phyloP scores from a whole-genome alignment of 2,797 vertebrate species.

The Oryzias dopingdopingensis region DNA sequence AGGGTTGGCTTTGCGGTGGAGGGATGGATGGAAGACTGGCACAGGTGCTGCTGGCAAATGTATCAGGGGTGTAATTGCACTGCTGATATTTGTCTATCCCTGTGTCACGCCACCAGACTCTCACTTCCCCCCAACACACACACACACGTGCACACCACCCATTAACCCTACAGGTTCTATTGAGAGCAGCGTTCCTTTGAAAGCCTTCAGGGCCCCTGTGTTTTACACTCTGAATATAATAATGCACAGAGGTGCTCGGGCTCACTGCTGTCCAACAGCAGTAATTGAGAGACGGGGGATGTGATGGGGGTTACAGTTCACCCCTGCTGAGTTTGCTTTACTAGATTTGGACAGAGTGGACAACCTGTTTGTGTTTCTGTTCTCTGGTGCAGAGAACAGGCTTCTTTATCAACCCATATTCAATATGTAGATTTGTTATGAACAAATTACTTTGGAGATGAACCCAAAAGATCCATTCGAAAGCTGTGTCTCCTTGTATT shows the following conservation, averaged over 20 bases:
- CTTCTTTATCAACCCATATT: background rate
- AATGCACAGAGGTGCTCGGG: conserved; percentile 71
- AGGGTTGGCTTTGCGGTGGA: conserved; percentile 59
- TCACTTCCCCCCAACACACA: conserved; percentile 48
- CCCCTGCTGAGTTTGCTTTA: conserved; percentile 49
- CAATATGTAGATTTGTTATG: no score
- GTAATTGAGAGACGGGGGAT: conserved; percentile 77
- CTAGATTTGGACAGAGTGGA: conserved; percentile 44
- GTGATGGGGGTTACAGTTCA: conserved; percentile 56
- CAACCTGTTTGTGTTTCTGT: conserved; percentile 15
- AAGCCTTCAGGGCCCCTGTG: conserved; percentile 73
- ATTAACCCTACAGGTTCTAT: conserved; percentile 84
- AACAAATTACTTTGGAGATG: no score
- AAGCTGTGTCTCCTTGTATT: no score
- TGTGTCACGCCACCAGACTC: conserved; percentile 70
- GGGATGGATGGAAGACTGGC: conserved; percentile 66
- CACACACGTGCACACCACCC: conserved; percentile 51
- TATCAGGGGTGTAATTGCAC: conserved; percentile 81
- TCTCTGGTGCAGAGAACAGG: conserved; percentile 34
- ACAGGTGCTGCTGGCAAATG: conserved; percentile 80
- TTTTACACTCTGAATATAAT: conserved; percentile 79
- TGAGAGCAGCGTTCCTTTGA: conserved; percentile 77
- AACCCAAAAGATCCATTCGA: no score
- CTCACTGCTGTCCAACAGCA: conserved; percentile 69
- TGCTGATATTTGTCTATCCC: conserved; percentile 80